Conservation (phyloP, 2,113 vertebrate species). For the Brachyistius frenatus region DNA sequence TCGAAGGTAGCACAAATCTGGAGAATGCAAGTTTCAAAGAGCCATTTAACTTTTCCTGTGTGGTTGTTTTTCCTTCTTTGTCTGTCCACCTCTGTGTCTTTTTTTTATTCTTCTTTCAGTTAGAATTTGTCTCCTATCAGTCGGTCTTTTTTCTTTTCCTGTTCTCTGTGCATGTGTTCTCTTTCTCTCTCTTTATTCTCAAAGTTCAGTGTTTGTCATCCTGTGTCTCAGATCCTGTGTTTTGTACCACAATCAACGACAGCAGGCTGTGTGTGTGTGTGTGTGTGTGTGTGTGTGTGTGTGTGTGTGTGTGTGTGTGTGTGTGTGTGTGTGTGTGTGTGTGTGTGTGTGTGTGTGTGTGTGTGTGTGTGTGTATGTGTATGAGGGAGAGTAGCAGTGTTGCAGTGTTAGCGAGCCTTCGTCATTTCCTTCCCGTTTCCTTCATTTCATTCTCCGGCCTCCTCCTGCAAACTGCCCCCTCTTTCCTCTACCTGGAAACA, state of each 20-base stretch:
- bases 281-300: conserved; percentile 27
- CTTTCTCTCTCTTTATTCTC: conserved; percentile 17
- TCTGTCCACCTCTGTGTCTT: background rate
- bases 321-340: conserved; percentile 56
- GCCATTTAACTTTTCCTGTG: background rate
- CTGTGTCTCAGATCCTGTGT: conserved; percentile 65
- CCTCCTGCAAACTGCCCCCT: conserved; percentile 69
- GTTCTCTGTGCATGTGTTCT: background rate
- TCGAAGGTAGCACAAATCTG: background rate
- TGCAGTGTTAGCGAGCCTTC: conserved; percentile 64
- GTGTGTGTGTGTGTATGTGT: conserved; percentile 69
- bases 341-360: conserved; percentile 23
- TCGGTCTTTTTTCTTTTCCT: background rate
- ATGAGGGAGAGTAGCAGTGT: conserved; percentile 71
- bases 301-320: conserved; percentile 63
- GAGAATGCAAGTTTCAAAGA: background rate
- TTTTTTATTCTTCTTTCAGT: background rate
- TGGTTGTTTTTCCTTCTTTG: background rate
- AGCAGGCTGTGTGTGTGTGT: conserved; percentile 29
- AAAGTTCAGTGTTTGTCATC: conserved; percentile 41
- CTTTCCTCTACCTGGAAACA: conserved; percentile 72
- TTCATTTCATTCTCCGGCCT: conserved; percentile 78
- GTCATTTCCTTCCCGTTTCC: conserved; percentile 86
- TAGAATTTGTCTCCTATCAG: background rate
- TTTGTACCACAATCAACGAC: conserved; percentile 66